Evolutionary conservation across 2,888 invertebrate genomes (phyloP).

Genomic region (Psylliodes chrysocephalus): DNA sequence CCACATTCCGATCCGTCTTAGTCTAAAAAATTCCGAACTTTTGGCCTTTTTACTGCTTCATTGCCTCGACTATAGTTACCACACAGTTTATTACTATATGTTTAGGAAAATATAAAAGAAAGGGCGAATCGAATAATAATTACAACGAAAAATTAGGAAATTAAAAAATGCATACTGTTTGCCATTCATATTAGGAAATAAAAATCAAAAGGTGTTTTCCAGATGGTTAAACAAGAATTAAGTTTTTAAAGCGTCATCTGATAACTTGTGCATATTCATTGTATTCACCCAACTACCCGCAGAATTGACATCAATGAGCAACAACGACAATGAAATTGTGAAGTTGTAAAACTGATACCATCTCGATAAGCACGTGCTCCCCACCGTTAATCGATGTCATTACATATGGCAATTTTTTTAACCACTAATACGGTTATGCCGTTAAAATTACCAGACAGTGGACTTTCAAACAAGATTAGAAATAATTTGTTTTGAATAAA

Average conservation of each 20-base stretch:
- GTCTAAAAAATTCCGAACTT: too few relatives aligned
- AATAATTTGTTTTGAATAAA: too few relatives aligned
- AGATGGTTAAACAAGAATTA: slow-evolving; percentile 38
- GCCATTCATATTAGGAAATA: slow-evolving; percentile 35
- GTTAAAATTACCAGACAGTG: too few relatives aligned
- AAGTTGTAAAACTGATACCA: slow-evolving; percentile 43
- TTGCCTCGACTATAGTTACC: too few relatives aligned
- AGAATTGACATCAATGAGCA: slow-evolving; percentile 47
- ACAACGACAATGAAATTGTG: slow-evolving; percentile 44
- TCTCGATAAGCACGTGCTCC: slow-evolving; percentile 46
- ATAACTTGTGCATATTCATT: slow-evolving; percentile 50
- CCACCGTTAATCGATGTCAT: slow-evolving; percentile 33
- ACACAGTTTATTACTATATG: too few relatives aligned
- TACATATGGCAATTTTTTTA: slow-evolving; percentile 8
- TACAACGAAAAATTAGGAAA: too few relatives aligned
- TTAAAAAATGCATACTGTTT: slow-evolving; percentile 16
- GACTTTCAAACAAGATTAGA: too few relatives aligned
- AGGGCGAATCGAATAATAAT: too few relatives aligned
- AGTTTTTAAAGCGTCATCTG: slow-evolving; percentile 44
- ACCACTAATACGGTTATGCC: background rate
- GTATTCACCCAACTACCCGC: slow-evolving; percentile 56
- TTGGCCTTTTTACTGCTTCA: too few relatives aligned
- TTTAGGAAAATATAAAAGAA: too few relatives aligned
- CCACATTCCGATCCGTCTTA: too few relatives aligned
- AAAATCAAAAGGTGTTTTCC: slow-evolving; percentile 23